Conservation (phyloP, 1,140 invertebrate genomes). For the Macrocentrus cingulum region DNA sequence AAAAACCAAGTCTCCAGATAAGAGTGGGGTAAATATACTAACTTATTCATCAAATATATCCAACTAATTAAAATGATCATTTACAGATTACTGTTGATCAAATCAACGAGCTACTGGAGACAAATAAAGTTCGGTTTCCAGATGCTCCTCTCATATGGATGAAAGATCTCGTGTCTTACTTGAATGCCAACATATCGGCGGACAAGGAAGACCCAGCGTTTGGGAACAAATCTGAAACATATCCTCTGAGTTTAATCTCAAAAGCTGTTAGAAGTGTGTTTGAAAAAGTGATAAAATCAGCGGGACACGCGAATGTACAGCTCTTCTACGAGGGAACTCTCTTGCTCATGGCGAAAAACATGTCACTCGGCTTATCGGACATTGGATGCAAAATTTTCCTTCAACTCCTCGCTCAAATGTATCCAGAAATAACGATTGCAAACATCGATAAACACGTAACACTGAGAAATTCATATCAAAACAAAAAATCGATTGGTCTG, state of each 20-base stretch:
- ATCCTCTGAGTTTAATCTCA: conserved; percentile 62
- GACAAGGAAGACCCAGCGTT: conserved; percentile 66
- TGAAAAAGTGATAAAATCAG: conserved; percentile 62
- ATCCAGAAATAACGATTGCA: conserved; percentile 64
- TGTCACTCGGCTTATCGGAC: conserved; percentile 65
- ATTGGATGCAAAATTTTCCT: conserved; percentile 72
- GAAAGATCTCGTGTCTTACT: conserved; percentile 64
- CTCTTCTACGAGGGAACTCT: conserved; percentile 68
- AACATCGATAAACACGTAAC: conserved; percentile 66
- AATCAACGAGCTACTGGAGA: conserved; percentile 58
- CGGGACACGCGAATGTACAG: conserved; percentile 61
- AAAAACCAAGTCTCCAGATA: conserved; percentile 70
- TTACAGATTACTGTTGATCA: conserved; percentile 64
- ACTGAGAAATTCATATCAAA: conserved; percentile 77
- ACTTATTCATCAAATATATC: conserved; percentile 5
- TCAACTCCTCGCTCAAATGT: conserved; percentile 67
- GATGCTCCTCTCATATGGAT: conserved; percentile 66
- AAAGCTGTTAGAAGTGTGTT: conserved; percentile 58
- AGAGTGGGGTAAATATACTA: conserved; percentile 58
- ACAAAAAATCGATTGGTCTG: conserved; percentile 73
- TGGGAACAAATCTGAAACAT: conserved; percentile 54
- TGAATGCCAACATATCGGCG: conserved; percentile 65
- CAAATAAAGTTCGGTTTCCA: conserved; percentile 62
- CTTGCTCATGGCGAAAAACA: conserved; percentile 67
- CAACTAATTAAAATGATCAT: conserved; percentile 29